Base-by-base conservation (phyloP, 1,140 invertebrate genomes). In the Trichonephila clavata region DNA sequence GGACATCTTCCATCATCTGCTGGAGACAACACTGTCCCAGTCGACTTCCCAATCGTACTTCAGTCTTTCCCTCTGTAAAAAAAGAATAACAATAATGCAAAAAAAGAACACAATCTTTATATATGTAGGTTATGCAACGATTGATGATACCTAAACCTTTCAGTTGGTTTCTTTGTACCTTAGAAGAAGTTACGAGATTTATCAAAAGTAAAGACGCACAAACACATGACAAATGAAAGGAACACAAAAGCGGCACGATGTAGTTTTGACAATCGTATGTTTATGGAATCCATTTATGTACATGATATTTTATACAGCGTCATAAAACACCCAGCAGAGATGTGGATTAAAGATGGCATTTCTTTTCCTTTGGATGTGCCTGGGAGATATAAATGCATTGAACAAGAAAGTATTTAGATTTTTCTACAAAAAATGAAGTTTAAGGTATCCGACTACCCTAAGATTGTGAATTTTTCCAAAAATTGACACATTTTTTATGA, bases 41-140 rank as follows among this genome's bases (percentile, higher is more conserved):
- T 93, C 92, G 7, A 93, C 43, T 87, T 93, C 92, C 92, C 92
- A 93, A 18, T 93, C 68, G 24, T 88, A 65, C 43, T 87, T 93
- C 59, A 93, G 32, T 43, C 92, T 21, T n/a, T 93, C 84, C 63
- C 92, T 87, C 92, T 93, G 84, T 13, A 80, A 60, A 88, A 16
- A 14, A 80, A 84, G 8, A 92, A 27, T 27, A 57, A 20, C n/a
- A 18, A 10, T 57, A 27, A 50, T 39, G 32, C 32, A 50, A 2
- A 50, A 50, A 8, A 87, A 50, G 21, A 13, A 10, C 50, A 71
- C 14, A 84, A 39, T 60, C 90, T n/a, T 83, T 57, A 65, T 24
- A 21, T 59, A 63, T 87, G 39, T 71, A 50, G 24, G 71, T 20
- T 57, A 43, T 27, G 16, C 39, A 27, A 89, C 21, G 65, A 77